phyloP scores from a whole-genome alignment of 2,888 invertebrate genomes.

The Protophormia terraenovae region DNA sequence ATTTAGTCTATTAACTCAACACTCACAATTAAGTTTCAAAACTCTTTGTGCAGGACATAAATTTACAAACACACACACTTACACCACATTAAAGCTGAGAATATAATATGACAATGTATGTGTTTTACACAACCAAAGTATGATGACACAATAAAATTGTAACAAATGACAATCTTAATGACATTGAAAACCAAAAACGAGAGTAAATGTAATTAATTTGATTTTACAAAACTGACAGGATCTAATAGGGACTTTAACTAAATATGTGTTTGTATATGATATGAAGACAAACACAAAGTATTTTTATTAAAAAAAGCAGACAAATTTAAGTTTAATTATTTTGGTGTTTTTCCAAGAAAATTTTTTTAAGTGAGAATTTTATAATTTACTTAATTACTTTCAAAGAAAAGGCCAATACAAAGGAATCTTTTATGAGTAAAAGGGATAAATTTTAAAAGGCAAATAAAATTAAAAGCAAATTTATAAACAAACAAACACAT shows the following conservation, averaged over 20 bases:
- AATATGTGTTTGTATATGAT: neutral
- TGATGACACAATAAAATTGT: slow-evolving; percentile 37
- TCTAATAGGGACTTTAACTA: neutral
- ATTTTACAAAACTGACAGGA: slow-evolving; percentile 35
- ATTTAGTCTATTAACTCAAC: slow-evolving; percentile 6
- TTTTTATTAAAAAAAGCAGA: no score
- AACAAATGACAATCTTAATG: slow-evolving; percentile 51
- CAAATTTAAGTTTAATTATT: no score
- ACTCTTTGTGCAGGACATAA: slow-evolving; percentile 1
- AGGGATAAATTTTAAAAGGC: no score
- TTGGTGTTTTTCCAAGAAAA: no score
- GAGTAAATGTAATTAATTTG: slow-evolving; percentile 54
- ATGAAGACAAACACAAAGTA: neutral
- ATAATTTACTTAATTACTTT: no score
- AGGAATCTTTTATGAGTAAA: no score
- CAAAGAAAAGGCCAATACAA: no score
- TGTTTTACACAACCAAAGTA: neutral
- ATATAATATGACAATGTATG: neutral
- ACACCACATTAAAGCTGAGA: no score
- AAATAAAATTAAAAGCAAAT: neutral
- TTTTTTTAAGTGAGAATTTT: no score
- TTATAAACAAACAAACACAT: neutral
- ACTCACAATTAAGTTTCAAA: slow-evolving; percentile 1
- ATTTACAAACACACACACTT: neutral
- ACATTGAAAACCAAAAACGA: slow-evolving; percentile 32